Conservation (phyloP, 2,888 invertebrate genomes). For the Latrodectus hesperus region DNA sequence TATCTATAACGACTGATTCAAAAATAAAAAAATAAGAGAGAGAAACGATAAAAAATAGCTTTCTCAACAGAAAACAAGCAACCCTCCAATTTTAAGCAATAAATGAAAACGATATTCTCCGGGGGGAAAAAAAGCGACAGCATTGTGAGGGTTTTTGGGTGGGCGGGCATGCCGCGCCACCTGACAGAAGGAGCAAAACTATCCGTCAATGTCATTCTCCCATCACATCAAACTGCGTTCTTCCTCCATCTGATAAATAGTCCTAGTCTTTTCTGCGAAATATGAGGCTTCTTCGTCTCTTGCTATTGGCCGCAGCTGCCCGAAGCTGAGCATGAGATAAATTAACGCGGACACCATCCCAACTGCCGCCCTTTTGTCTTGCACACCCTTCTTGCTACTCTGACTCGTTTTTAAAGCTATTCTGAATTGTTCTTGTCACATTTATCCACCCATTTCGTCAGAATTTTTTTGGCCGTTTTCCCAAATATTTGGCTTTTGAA, state of each 20-base stretch:
- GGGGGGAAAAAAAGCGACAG: too few relatives aligned
- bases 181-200: slow-evolving; percentile 41
- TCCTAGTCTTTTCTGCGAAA: slow-evolving; percentile 42
- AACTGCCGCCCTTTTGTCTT: slow-evolving; percentile 44
- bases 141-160: neutral
- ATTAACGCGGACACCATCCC: slow-evolving; percentile 66
- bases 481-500: slow-evolving; percentile 7
- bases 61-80: neutral
- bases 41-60: slow-evolving; percentile 34
- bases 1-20: too few relatives aligned
- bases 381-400: neutral
- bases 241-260: slow-evolving; percentile 42
- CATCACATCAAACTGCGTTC: slow-evolving; percentile 64
- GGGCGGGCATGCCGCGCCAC: slow-evolving; percentile 53
- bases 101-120: too few relatives aligned
- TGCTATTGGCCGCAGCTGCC: slow-evolving; percentile 61
- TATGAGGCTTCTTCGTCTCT: slow-evolving; percentile 26
- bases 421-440: slow-evolving; percentile 26
- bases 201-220: slow-evolving; percentile 61
- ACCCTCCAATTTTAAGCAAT: too few relatives aligned
- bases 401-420: slow-evolving; percentile 3
- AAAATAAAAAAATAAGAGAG: too few relatives aligned
- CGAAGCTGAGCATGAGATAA: slow-evolving; percentile 45
- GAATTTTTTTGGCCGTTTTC: slow-evolving; percentile 34
- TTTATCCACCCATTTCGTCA: slow-evolving; percentile 47